A percentile compares a stretch with the other conserved stretches of the same genome.
Evolutionary conservation across 2,888 invertebrate genomes (phyloP).

Genomic region (Endotricha flammealis): DNA sequence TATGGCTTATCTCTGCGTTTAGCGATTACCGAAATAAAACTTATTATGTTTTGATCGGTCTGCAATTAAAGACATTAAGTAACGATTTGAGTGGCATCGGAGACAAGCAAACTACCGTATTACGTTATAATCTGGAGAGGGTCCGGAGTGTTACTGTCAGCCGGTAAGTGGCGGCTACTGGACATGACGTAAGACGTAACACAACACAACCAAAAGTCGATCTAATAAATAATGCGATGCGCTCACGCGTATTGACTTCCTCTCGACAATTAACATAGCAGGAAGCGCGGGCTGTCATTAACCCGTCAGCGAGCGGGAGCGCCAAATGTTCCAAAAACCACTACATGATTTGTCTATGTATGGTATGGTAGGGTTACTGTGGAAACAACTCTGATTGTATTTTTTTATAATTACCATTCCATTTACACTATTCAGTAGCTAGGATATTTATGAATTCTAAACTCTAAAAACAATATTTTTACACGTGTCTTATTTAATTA

Average conservation of each 20-base stretch:
- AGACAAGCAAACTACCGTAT: constrained; percentile 69
- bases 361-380: too few relatives aligned
- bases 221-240: constrained; percentile 70
- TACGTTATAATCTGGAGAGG: constrained; percentile 73
- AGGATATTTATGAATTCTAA: too few relatives aligned
- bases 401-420: too few relatives aligned
- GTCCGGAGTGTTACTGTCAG: constrained; percentile 60
- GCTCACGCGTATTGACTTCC: constrained; percentile 60
- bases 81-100: constrained; percentile 56
- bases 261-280: constrained; percentile 70
- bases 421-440: too few relatives aligned
- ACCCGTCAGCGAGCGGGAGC: constrained; percentile 59
- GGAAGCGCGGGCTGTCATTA: constrained; percentile 74
- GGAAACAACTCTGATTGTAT: too few relatives aligned
- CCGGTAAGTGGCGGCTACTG: constrained; percentile 65
- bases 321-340: constrained; percentile 70
- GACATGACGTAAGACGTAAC: constrained; percentile 48
- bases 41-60: constrained; percentile 4
- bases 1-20: not conserved
- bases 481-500: too few relatives aligned
- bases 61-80: constrained; percentile 63
- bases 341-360: too few relatives aligned
- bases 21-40: constrained; percentile 2
- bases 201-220: constrained; percentile 58
- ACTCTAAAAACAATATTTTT: too few relatives aligned